phyloP scores from a whole-genome alignment of 2,113 vertebrate species.

The Eclectus roratus region DNA sequence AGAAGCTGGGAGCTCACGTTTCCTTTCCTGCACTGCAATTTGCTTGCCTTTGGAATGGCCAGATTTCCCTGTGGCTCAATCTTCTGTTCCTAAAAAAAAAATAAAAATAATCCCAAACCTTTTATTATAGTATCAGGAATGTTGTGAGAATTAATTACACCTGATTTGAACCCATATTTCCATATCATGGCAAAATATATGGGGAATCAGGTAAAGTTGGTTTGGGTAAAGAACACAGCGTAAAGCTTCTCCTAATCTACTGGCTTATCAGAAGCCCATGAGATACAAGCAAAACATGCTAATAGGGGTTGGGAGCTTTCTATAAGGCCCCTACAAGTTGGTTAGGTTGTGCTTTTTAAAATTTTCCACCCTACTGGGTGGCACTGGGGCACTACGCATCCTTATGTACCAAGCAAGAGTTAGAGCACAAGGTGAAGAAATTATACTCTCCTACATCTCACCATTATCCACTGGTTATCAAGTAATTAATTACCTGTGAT shows the following conservation, averaged over 20 bases:
- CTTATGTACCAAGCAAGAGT: not conserved
- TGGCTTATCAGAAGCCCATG: not conserved
- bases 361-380: not conserved
- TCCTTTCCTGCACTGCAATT: not conserved
- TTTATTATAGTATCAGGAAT: not conserved
- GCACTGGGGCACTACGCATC: not conserved
- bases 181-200: not conserved
- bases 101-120: not conserved
- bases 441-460: conserved; percentile 34
- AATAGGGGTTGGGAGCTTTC: not conserved
- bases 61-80: not conserved
- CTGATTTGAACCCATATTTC: not conserved
- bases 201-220: not conserved
- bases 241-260: not conserved
- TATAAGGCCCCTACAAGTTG: not conserved
- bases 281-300: not conserved
- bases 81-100: not conserved
- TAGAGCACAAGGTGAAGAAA: not conserved
- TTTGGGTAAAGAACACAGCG: not conserved
- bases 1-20: not conserved
- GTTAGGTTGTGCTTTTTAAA: not conserved
- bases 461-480: conserved; percentile 80
- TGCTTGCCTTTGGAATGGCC: not conserved
- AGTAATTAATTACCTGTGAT: conserved; percentile 80
- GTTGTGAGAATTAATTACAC: not conserved